Base-by-base conservation (phyloP, 2,888 invertebrate species). In the Drosophila niveifrons region DNA sequence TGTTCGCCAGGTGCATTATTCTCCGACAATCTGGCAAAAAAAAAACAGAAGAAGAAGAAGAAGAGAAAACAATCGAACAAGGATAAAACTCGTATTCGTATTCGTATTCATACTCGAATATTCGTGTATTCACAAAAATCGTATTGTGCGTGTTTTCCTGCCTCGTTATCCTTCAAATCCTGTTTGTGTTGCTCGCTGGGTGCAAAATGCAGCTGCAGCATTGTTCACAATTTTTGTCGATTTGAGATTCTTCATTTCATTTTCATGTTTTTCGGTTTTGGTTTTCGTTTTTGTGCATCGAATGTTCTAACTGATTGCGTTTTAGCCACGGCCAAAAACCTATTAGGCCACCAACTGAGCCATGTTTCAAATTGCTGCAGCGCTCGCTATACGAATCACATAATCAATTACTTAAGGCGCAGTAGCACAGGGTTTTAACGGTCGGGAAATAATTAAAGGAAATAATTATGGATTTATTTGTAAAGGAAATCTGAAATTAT, bases 181-280 rank as follows among this genome's bases (percentile, higher is more conserved):
- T 74, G 84, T 81, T 77, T 75, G n/a, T 34, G 18, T 39, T 48
- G 29, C 47, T 29, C 3, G 48, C 64, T 74, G 69, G 72, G 62
- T 84, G 87, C 80, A 64, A 82, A 84, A 61, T 73, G 85, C 85
- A 85, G 85, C 85, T 85, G 85, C 74, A n/a, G 66, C 73, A 47
- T 65, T 65, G 69, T 59, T 56, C 52, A 23, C 3, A 11, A 15
- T 34, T 47, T 47, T 39, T 55, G 23, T 73, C 18, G 7, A 31
- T 46, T 41, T 46, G 23, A 11, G 34, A 36, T 36, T 57, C 57
- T 57, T 7, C 1, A 23, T 23, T 23, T 6, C 23, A 23, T 46
- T 34, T 34, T 34, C 8, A 11, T 31, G 31, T 34, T 18, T 36
- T 13, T 34, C 4, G 36, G n/a, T n/a, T n/a, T n/a, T n/a, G n/a